A percentile compares a stretch with the other conserved stretches of the same genome.
These are phyloP conservation scores for Drosophila pachea DNA, from an alignment of 1,140 invertebrate genomes.

Conservation along the genomic window DNA sequence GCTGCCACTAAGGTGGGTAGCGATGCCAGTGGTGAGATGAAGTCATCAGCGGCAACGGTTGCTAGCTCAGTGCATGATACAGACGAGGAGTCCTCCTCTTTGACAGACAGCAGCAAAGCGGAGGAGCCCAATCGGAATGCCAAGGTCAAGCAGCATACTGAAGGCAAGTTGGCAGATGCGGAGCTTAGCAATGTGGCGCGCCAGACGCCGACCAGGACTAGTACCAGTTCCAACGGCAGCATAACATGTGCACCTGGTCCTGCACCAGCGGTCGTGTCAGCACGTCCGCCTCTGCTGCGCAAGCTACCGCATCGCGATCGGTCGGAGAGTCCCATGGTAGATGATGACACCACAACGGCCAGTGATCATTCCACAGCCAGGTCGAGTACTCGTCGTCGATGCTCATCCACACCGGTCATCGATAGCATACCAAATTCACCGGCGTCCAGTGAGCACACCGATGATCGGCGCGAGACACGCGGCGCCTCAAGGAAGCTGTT, in stretches of 20 bases:
- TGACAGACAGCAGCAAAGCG: constrained; percentile 59
- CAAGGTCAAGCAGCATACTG: constrained; percentile 24
- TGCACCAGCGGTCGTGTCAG: constrained; percentile 20
- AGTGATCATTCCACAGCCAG: constrained; percentile 73
- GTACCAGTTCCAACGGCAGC: neutral
- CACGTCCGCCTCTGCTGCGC: constrained; percentile 53
- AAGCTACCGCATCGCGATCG: constrained; percentile 74
- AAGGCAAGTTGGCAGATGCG: constrained; percentile 42
- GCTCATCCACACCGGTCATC: constrained; percentile 80
- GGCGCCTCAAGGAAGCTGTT: constrained; percentile 94
- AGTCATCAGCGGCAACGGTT: neutral
- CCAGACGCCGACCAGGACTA: constrained; percentile 12
- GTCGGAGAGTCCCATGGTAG: constrained; percentile 81
- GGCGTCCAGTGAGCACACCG: constrained; percentile 81
- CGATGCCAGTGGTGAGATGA: neutral
- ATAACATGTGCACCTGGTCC: constrained; percentile 14
- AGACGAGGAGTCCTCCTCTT: constrained; percentile 81
- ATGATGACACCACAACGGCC: constrained; percentile 77
- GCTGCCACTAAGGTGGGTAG: constrained; percentile 25
- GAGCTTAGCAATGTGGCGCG: constrained; percentile 23
- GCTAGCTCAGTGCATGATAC: constrained; percentile 78
- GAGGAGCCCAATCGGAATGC: constrained; percentile 41
- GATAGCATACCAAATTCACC: constrained; percentile 84
- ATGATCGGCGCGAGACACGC: constrained; percentile 82
- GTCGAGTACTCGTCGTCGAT: constrained; percentile 70